A percentile compares a stretch with the other conserved stretches of the same genome.
phyloP scores from a whole-genome alignment of 2,797 vertebrate species.

The Epinephelus coioides region DNA sequence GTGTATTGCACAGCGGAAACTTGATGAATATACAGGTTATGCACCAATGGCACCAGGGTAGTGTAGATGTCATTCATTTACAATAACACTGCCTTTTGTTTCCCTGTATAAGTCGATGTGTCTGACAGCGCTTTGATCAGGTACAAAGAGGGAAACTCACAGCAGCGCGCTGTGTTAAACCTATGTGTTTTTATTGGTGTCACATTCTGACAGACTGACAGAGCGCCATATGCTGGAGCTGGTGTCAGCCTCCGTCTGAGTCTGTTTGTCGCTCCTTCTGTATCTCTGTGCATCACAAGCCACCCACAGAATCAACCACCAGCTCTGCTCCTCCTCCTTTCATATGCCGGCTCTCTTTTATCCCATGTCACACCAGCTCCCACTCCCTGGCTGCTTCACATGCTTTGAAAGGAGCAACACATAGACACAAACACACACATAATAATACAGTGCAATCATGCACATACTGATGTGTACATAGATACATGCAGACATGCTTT shows the following conservation, averaged over 20 bases:
- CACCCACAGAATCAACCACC: slow-evolving; percentile 67
- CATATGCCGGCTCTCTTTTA: slow-evolving; percentile 63
- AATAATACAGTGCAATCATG: slow-evolving; percentile 14
- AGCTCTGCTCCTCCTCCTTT: slow-evolving; percentile 64
- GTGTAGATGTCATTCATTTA: slow-evolving; percentile 9
- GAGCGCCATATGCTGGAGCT: slow-evolving; percentile 35
- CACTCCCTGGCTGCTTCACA: slow-evolving; percentile 44
- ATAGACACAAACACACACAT: slow-evolving; percentile 17
- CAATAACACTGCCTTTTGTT: slow-evolving; percentile 3
- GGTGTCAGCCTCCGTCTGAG: slow-evolving; percentile 57
- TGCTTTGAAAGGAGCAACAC: slow-evolving; percentile 47
- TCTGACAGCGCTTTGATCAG: slow-evolving; percentile 46
- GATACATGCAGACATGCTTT: slow-evolving; percentile 8
- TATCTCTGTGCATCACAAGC: slow-evolving; percentile 62
- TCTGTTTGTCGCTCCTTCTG: slow-evolving; percentile 50
- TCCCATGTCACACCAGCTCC: slow-evolving; percentile 63
- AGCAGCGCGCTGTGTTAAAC: slow-evolving; percentile 25
- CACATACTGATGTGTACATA: slow-evolving; percentile 15
- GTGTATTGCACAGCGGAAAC: not conserved
- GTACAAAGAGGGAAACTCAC: slow-evolving; percentile 38
- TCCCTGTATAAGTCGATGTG: slow-evolving; percentile 2
- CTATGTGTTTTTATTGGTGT: slow-evolving; percentile 40
- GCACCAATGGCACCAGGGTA: not conserved
- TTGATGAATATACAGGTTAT: not conserved
- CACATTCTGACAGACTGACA: slow-evolving; percentile 49